Base-by-base conservation (phyloP, 2,113 vertebrate species). In the Trochalopteron elliotii region DNA sequence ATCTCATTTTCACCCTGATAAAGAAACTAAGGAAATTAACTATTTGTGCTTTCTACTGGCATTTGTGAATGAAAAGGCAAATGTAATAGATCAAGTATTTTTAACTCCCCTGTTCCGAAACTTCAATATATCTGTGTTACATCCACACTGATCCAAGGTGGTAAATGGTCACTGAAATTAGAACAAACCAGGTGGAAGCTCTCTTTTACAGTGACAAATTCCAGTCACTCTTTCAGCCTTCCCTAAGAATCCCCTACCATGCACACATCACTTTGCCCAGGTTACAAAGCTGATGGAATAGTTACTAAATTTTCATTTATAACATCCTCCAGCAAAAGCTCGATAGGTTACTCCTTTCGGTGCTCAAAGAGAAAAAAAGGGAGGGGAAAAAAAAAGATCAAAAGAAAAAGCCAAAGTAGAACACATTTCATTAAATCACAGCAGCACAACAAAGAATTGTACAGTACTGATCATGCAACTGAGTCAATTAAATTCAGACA, bases 291-390 rank as follows among this genome's bases (percentile, higher is more conserved):
- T 97, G 98, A 99, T 84, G 99, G 99, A 99, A 99, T 98, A 94
- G 98, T 98, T 98, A 98, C 98, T 99, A 99, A 99, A 99, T 99
- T 99, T 99, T 98, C 99, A 99, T 99, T 99, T 99, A 99, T 99
- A 99, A 99, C 99, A 99, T 99, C 99, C 99, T 99, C 98, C 99
- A 99, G 98, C 99, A 99, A 99, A 99, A 99, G 99, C 99, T 99
- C 98, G 98, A 99, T 99, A 99, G 99, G 99, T 99, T 99, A 99
- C 99, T 99, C 99, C 99, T 99, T 99, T 99, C 98, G 99, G 99
- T 98, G 98, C 99, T 99, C 98, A 0, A 97, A 98, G 96, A 98
- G 96, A 98, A 96, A 97, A 89, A 67, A 70, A 39, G 28, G 19
- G 31, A 37, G 8, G 10, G 11, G 13, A 17, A 68, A 74, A 80